Base-by-base conservation (phyloP, 2,888 invertebrate species). In the Euspilapteryx auroguttella region DNA sequence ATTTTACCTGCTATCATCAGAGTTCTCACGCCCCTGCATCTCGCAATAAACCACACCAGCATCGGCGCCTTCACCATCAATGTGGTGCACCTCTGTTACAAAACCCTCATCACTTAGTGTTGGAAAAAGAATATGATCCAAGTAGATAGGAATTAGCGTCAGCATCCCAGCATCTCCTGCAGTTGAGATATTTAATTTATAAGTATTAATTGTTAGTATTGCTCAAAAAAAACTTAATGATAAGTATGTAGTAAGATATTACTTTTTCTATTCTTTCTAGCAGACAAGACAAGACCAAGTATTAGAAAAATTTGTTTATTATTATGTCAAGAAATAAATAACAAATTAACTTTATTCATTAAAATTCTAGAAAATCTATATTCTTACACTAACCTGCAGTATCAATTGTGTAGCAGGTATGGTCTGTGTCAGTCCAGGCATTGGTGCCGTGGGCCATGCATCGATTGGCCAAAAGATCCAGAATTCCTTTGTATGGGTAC, bases 1-100 rank as follows among this genome's bases (percentile, higher is more conserved):
- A 22, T 33, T 41, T 39, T 29, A 75, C 77, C 71, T 69, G 32
- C 83, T 82, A 48, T 89, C 88, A 3, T 87, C 87, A n/a, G 79
- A 80, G 55, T 90, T 92, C 55, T 93, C 93, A 15, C 82, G 55
- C 0, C 87, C 90, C 61, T 93, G 94, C 89, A 94, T 94, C 73
- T 96, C 95, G 57, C 91, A 92, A 55, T 95, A 95, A n/a, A 95
- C 94, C 9, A 95, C 92, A 11, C 96, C 96, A 8, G 88, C 92
- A 75, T 96, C 87, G 38, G 89, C 86, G 0, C 94, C 95, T 33
- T 89, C 85, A 0, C 86, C 89, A 43, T 89, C 91, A 35, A 95
- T 79, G 54, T 95, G 94, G 58, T 95, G 93, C 1, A 96, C 94
- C 69, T 95, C 95, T 0, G 94, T 95, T 14, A 84, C 69, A 52